phyloP scores from a whole-genome alignment of 2,113 vertebrate species.

The Heterotilapia buettikoferi region DNA sequence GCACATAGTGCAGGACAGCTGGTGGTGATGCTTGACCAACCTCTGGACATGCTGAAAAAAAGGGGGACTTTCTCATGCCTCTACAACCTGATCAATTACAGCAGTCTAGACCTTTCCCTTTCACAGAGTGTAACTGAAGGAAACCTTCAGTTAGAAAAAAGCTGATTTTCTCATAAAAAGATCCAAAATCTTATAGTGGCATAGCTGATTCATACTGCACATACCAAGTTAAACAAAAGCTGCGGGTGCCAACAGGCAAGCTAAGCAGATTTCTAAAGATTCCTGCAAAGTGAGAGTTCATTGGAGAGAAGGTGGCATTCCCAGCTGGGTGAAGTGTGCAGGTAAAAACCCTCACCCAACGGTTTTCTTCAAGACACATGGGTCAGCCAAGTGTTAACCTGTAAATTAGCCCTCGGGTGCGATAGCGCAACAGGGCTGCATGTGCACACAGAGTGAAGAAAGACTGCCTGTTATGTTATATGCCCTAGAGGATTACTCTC shows the following conservation, averaged over 20 bases:
- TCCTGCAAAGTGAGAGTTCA: background rate
- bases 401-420: conserved; percentile 48
- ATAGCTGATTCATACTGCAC: background rate
- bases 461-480: background rate
- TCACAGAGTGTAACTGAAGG: background rate
- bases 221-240: background rate
- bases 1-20: background rate
- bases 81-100: conserved; percentile 30
- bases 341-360: conserved; percentile 41
- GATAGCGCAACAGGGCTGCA: conserved; percentile 32
- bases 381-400: conserved; percentile 66
- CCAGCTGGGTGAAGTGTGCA: conserved; percentile 47
- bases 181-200: background rate
- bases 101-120: background rate
- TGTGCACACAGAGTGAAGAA: conserved; percentile 9
- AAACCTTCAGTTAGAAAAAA: background rate
- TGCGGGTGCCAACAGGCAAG: background rate
- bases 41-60: conserved; percentile 26
- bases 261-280: conserved; percentile 24
- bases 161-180: background rate
- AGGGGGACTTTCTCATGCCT: conserved; percentile 21
- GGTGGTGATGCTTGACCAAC: background rate
- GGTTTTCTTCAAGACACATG: conserved; percentile 39
- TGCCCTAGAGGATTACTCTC: conserved; percentile 7
- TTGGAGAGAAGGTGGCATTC: conserved; percentile 18